These are phyloP conservation scores for Polyploca ridens DNA, from an alignment of 2,888 invertebrate genomes.

Conservation along the genomic window DNA sequence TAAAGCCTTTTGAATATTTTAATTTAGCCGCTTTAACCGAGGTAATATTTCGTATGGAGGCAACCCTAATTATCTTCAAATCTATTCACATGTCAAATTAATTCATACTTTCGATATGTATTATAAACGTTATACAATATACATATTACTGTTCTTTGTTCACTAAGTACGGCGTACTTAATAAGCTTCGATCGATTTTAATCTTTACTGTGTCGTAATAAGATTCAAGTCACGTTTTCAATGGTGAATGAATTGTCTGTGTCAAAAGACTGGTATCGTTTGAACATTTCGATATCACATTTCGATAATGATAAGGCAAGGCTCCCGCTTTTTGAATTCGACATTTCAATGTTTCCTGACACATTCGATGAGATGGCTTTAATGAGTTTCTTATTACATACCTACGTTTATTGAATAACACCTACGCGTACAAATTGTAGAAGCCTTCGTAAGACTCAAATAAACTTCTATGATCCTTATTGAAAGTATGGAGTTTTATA, in stretches of 20 bases:
- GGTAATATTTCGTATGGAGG: constrained; percentile 38
- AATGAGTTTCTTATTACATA: constrained; percentile 12
- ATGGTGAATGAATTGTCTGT: constrained; percentile 7
- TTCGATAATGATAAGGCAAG: constrained; percentile 5
- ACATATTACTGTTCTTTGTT: constrained; percentile 19
- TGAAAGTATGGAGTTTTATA: neutral
- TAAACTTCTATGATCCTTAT: neutral
- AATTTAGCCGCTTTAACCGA: constrained; percentile 42
- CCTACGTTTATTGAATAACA: neutral
- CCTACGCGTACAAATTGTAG: neutral
- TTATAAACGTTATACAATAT: neutral
- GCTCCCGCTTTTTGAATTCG: neutral
- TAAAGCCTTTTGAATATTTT: constrained; percentile 57
- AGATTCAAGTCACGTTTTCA: constrained; percentile 17
- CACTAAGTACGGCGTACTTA: constrained; percentile 7
- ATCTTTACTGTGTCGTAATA: constrained; percentile 5
- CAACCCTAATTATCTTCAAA: constrained; percentile 42
- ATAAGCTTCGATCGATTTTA: constrained; percentile 12
- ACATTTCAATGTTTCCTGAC: neutral
- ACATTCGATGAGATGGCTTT: constrained; percentile 3
- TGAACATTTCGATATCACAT: constrained; percentile 4
- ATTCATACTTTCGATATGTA: constrained; percentile 26
- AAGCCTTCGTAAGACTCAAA: neutral
- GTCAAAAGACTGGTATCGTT: constrained; percentile 6
- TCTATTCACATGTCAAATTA: constrained; percentile 36